These are phyloP conservation scores for Pseudocheirus occidentalis DNA, from an alignment of 2,797 vertebrate genomes.

Conservation along the genomic window DNA sequence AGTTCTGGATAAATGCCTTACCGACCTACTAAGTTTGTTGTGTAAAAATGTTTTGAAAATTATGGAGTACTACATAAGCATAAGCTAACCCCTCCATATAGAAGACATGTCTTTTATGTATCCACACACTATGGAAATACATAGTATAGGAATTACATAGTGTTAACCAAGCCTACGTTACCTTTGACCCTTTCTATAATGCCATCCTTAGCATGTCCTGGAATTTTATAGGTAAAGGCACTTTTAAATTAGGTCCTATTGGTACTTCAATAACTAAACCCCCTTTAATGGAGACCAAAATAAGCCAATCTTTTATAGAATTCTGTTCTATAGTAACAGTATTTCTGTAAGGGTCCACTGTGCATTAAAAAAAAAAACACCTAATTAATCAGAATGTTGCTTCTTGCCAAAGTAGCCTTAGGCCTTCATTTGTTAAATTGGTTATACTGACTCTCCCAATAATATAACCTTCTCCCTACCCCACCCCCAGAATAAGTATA, in stretches of 20 bases:
- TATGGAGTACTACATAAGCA: neutral
- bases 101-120: neutral
- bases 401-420: constrained; percentile 49
- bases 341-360: neutral
- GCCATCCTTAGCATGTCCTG: neutral
- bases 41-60: neutral
- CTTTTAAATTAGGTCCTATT: neutral
- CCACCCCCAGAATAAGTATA: constrained; percentile 55
- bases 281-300: neutral
- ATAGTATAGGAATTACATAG: neutral
- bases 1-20: neutral
- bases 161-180: neutral
- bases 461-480: neutral
- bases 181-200: neutral
- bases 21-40: neutral
- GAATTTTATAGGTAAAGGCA: neutral
- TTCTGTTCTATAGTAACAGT: neutral
- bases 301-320: neutral
- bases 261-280: neutral
- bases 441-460: constrained; percentile 61
- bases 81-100: neutral
- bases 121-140: neutral
- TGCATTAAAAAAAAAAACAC: constrained; percentile 41
- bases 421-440: constrained; percentile 70
- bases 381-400: constrained; percentile 30